phyloP scores from a whole-genome alignment of 2,888 invertebrate genomes.

The Frankliniella fusca region DNA sequence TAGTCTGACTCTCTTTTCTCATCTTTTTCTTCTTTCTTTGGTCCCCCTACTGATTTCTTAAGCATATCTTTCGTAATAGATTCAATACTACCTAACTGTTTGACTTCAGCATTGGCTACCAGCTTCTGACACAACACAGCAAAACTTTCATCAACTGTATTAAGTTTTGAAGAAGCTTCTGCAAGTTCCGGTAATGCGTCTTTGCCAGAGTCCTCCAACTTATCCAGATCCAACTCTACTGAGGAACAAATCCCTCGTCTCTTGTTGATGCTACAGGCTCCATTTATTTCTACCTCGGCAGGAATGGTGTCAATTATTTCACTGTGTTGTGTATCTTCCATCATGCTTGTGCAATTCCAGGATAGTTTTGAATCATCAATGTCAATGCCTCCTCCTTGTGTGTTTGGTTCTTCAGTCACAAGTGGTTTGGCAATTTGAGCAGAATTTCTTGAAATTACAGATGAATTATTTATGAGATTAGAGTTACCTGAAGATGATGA shows the following conservation, averaged over 20 bases:
- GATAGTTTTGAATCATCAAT: conserved; percentile 31
- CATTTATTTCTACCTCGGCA: neutral
- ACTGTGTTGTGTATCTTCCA: conserved; percentile 27
- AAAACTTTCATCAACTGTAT: neutral
- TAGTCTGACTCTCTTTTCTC: neutral
- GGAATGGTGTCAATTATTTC: neutral
- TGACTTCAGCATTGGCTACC: conserved; percentile 27
- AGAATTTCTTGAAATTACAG: neutral
- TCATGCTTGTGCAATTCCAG: conserved; percentile 24
- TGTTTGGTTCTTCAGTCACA: conserved; percentile 27
- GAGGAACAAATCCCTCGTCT: conserved; percentile 57
- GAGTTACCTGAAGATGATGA: neutral
- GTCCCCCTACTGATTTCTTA: neutral
- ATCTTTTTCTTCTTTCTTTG: conserved; percentile 7
- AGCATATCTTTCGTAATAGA: neutral
- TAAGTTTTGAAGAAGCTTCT: neutral
- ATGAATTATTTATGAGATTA: neutral
- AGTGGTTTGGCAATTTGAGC: neutral
- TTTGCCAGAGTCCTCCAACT: neutral
- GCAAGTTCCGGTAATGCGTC: neutral
- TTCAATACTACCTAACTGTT: neutral
- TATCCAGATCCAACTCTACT: conserved; percentile 47
- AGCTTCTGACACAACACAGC: neutral
- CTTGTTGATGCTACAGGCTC: conserved; percentile 43
- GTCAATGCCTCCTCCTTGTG: conserved; percentile 34